phyloP scores from a whole-genome alignment of 1,140 invertebrate genomes.

The Zophobas morio region DNA sequence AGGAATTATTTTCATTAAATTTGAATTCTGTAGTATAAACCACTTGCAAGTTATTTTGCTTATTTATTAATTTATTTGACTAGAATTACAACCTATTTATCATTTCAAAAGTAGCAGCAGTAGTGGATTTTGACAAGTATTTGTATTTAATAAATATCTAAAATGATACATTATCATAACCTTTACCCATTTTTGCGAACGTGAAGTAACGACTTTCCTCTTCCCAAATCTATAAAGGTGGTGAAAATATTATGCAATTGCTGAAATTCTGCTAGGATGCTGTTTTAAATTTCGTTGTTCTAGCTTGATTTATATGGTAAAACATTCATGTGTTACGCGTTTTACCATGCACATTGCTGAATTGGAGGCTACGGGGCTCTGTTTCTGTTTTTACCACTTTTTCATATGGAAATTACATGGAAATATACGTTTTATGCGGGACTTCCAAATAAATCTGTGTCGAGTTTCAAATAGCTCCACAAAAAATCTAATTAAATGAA shows the following conservation, averaged over 20 bases:
- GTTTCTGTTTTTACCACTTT: slow-evolving; percentile 42
- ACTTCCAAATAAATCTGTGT: slow-evolving; percentile 25
- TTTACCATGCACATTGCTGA: slow-evolving; percentile 23
- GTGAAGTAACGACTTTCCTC: too few relatives aligned
- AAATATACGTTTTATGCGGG: slow-evolving; percentile 33
- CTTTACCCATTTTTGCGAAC: too few relatives aligned
- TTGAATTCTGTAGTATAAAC: too few relatives aligned
- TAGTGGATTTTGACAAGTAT: too few relatives aligned
- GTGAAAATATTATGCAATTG: slow-evolving; percentile 9
- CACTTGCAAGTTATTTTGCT: too few relatives aligned
- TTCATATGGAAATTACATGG: slow-evolving; percentile 40
- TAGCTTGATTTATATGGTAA: slow-evolving; percentile 36
- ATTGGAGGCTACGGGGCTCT: slow-evolving; percentile 32
- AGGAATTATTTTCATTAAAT: too few relatives aligned
- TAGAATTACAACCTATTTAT: too few relatives aligned
- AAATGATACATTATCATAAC: too few relatives aligned
- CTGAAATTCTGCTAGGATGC: slow-evolving; percentile 28
- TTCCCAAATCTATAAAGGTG: slow-evolving; percentile 12
- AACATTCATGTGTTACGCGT: slow-evolving; percentile 25
- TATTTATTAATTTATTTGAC: too few relatives aligned
- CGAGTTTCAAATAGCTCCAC: slow-evolving; percentile 11
- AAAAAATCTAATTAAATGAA: slow-evolving; percentile 17
- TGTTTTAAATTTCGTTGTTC: slow-evolving; percentile 28
- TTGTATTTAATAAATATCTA: too few relatives aligned
- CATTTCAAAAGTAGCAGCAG: too few relatives aligned